Percentiles rank a stretch among this genome's conserved stretches.
These are phyloP conservation scores for Trinectes maculatus DNA, from an alignment of 2,113 vertebrate species.

Conservation along the genomic window DNA sequence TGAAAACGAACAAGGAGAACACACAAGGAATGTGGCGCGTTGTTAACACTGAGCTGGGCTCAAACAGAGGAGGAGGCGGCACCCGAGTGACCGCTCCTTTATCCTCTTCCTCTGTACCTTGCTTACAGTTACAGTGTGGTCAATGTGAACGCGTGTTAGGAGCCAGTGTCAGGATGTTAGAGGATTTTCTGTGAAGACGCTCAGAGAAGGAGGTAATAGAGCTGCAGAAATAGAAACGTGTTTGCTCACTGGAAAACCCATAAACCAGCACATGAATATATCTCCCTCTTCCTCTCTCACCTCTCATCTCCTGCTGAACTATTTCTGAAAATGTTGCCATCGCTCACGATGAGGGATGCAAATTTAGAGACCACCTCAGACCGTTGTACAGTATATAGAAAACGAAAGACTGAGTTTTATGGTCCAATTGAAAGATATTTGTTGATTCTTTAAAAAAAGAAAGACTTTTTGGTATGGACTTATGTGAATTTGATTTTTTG, in stretches of 20 bases:
- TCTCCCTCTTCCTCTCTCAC: constrained; percentile 21
- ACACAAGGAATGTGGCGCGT: constrained; percentile 51
- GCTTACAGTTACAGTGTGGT: constrained; percentile 6
- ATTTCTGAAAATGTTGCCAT: constrained; percentile 12
- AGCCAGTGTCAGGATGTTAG: constrained; percentile 42
- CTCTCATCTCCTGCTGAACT: constrained; percentile 12
- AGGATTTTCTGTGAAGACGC: constrained; percentile 54
- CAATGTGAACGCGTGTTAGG: constrained; percentile 23
- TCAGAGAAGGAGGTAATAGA: constrained; percentile 46
- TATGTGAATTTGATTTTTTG: too few species aligned
- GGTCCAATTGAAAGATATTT: too few species aligned
- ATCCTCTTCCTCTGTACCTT: background rate
- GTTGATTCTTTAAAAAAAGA: too few species aligned
- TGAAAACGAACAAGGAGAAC: constrained; percentile 41
- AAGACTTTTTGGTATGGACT: too few species aligned
- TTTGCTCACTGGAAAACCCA: constrained; percentile 71
- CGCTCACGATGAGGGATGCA: background rate
- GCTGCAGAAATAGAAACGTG: constrained; percentile 70
- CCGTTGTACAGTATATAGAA: background rate
- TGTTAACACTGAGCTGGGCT: constrained; percentile 16
- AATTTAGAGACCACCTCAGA: constrained; percentile 24
- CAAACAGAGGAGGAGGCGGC: constrained; percentile 33
- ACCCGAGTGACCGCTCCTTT: constrained; percentile 30
- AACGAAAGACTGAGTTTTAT: too few species aligned
- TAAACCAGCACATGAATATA: constrained; percentile 46